Conservation (phyloP, 1,140 invertebrate species). For the Drosophila seguyi region DNA sequence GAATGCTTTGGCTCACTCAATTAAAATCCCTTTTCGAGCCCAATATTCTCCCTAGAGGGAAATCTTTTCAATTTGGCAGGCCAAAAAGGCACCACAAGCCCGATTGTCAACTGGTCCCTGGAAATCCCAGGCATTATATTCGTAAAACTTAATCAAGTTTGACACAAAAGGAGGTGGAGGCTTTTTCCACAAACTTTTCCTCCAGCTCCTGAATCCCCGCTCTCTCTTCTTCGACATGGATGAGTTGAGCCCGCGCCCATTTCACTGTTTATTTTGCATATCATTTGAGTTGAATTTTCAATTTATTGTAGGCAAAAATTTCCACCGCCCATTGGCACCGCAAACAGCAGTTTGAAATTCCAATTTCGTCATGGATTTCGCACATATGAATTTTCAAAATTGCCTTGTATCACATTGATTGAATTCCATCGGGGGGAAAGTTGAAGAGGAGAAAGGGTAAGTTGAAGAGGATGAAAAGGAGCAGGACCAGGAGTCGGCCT, state of each 20-base stretch:
- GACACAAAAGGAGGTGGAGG: constrained; percentile 28
- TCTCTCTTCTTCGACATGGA: constrained; percentile 30
- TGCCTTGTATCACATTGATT: constrained; percentile 64
- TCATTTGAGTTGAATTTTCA: constrained; percentile 59
- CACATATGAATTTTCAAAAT: constrained; percentile 61
- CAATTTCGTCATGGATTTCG: constrained; percentile 59
- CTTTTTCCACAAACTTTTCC: constrained; percentile 32
- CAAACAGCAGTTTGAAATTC: constrained; percentile 40
- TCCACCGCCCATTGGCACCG: constrained; percentile 17
- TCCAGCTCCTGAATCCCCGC: constrained; percentile 14
- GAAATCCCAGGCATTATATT: constrained; percentile 15
- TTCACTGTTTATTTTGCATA: constrained; percentile 68
- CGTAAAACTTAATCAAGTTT: constrained; percentile 52
- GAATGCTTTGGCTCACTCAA: constrained; percentile 4
- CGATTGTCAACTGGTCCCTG: constrained; percentile 29
- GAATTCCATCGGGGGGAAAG: constrained; percentile 49
- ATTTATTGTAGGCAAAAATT: constrained; percentile 22
- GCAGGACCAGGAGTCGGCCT: constrained; percentile 1
- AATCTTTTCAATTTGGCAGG: constrained; percentile 17
- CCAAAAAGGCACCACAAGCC: constrained; percentile 18
- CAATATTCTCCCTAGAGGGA: not conserved
- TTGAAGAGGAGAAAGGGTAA: not conserved
- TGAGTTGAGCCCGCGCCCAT: constrained; percentile 27
- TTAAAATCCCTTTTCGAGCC: constrained; percentile 1
- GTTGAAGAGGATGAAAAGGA: no score